Percentiles rank a stretch among this genome's conserved stretches.
Conservation (phyloP, 2,888 invertebrate genomes). For the Lacanobia wlatinum region DNA sequence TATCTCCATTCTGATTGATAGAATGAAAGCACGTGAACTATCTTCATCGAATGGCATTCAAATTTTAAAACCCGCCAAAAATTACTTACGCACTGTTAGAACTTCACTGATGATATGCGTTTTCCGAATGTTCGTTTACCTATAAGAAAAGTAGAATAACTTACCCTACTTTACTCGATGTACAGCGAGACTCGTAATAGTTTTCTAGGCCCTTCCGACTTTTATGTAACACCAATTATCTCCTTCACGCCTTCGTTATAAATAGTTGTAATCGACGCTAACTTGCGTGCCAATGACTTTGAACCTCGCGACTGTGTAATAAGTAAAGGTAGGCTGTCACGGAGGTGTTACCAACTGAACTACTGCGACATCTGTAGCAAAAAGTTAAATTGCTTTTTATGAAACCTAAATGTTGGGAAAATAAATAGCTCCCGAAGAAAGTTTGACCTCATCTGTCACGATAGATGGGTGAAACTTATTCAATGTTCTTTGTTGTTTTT, state of each 20-base stretch:
- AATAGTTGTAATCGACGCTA: slow-evolving; percentile 43
- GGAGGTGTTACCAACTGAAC: slow-evolving; percentile 17
- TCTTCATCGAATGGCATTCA: no score
- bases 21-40: no score
- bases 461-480: slow-evolving; percentile 18
- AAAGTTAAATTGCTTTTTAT: slow-evolving; percentile 1
- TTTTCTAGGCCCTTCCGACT: slow-evolving; percentile 49
- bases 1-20: no score
- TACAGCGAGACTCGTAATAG: neutral
- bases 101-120: no score
- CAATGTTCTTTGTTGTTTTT: slow-evolving; percentile 12
- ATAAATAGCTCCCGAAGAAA: slow-evolving; percentile 27
- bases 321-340: slow-evolving; percentile 11
- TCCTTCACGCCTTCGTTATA: slow-evolving; percentile 43
- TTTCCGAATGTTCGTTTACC: no score
- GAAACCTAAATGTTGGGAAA: neutral
- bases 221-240: slow-evolving; percentile 58
- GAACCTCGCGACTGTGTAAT: slow-evolving; percentile 35
- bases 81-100: no score
- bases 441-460: slow-evolving; percentile 19
- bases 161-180: neutral
- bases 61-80: no score
- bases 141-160: slow-evolving; percentile 6
- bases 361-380: neutral
- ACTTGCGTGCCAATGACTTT: slow-evolving; percentile 57